Evolutionary conservation across 2,113 vertebrate genomes (phyloP), one percentile per base, ranked within the genome.

Genomic region (Mixornis gularis): DNA sequence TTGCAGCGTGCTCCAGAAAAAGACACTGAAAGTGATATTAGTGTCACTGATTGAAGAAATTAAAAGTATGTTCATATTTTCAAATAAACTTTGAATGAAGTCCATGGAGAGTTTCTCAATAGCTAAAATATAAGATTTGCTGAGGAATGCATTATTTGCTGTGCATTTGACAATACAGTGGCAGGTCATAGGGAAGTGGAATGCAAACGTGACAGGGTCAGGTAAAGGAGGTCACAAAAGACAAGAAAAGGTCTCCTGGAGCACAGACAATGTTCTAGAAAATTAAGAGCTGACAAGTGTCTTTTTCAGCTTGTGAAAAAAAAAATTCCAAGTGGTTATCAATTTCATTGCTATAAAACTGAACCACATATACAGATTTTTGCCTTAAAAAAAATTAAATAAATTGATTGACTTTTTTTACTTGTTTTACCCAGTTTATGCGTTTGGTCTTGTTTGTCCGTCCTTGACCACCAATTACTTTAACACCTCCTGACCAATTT

Each of bases 181-280:
- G 41, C 52, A 63, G 11, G 51, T 73, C 27, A 38, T 12, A 16
- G 18, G 32, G 43, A 83, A 80, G 30, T 6, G 18, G 3, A 27
- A 58, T 7, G 17, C 29, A 72, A 41, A 58, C 0, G 1, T 51
- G 74, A 65, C 48, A 74, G 30, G 22, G 21, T 40, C 1, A 0
- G 24, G 30, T 64, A 60, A 34, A 85, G 72, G 44, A 60, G 32
- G 17, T 41, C 66, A 58, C 34, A 64, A 65, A 85, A 79, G 41
- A 24, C 20, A 81, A 58, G 27, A 5, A 26, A 58, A 82, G 21
- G 24, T 65, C 66, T 83, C 36, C 17, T 26, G 24, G 26, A 74
- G 14, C 16, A 32, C 26, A 30, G 46, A 27, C 21, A 90, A 20
- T 14, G 17, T 40, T 55, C 43, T 38, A 43, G 29, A 52, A 70